Evolutionary conservation across 2,888 invertebrate species (phyloP), one percentile per base, ranked within the genome.

Genomic region (Glyphotaelius pellucidus): DNA sequence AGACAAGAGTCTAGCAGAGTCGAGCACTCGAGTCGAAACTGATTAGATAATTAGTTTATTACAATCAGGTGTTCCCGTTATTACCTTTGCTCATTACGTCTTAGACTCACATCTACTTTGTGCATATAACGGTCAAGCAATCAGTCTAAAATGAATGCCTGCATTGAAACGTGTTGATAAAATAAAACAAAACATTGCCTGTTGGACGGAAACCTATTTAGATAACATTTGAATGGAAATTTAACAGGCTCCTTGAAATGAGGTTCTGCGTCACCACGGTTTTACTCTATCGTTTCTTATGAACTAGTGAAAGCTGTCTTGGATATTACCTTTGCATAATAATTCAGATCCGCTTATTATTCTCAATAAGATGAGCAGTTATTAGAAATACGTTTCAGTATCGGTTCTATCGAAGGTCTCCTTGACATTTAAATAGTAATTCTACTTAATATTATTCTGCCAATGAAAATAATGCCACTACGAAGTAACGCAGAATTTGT

Each of bases 341-440:
- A 47, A 47, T 47, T 67, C 52, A 67, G 52, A 67, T 67, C 52
- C 52, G 52, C 52, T 67, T 67, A 67, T 25, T 67, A 67, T 67
- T 67, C 52, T 19, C 19, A 67, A 67, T 67, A 67, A 67, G 52
- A 67, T 67, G 52, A 67, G 52, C 52, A 67, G 52, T 67, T 67
- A 67, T 67, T 5, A 67, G 52, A 67, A 67, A 67, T 67, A 67
- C 52, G 52, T 67, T 67, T 67, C 52, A 25, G 1, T 67, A 1
- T 25, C 52, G 25, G 19, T 67, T 67, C 52, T 5, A 47, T 47
- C 47, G 88, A 88, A 67, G 32, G 67, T 67, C 19, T 67, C 67
- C 88, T 32, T 88, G 88, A 88, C 31, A 67, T 88, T 38, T 87
- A 7, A 35, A 25, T 88, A 32, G 88, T 79, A 67, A 88, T 67